Conservation (phyloP, 2,113 vertebrate species). For the Theropithecus gelada region DNA sequence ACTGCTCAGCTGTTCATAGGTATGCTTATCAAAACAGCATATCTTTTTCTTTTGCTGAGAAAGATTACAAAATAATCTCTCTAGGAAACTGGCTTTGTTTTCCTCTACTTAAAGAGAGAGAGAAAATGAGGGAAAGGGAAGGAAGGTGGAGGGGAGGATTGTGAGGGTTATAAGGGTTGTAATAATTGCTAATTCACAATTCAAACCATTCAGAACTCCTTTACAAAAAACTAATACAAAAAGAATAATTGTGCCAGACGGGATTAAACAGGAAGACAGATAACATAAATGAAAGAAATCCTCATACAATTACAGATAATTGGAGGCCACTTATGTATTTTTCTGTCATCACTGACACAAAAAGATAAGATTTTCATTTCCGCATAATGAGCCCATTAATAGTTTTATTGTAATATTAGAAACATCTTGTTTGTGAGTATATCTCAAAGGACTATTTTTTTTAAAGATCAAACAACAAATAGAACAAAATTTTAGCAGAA, state of each 20-base stretch:
- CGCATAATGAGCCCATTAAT: conserved; percentile 59
- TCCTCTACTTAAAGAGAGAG: conserved; percentile 53
- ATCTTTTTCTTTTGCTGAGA: conserved; percentile 41
- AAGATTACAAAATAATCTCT: conserved; percentile 14
- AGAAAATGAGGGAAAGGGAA: background rate
- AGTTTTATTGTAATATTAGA: conserved; percentile 72
- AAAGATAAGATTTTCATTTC: conserved; percentile 74
- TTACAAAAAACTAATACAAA: conserved; percentile 67
- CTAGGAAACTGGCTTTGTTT: conserved; percentile 34
- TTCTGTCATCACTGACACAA: conserved; percentile 64
- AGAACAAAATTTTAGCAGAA: conserved; percentile 61
- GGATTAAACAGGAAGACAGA: conserved; percentile 69
- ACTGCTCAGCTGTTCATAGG: conserved; percentile 39
- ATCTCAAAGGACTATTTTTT: conserved; percentile 37
- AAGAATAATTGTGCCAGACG: conserved; percentile 69
- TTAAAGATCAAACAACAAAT: conserved; percentile 53
- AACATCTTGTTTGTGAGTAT: conserved; percentile 52
- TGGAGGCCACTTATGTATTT: conserved; percentile 58
- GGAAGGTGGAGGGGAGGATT: background rate
- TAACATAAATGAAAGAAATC: conserved; percentile 71
- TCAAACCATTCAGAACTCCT: conserved; percentile 64
- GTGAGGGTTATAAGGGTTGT: background rate
- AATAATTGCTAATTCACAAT: conserved; percentile 58
- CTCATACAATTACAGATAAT: conserved; percentile 63
- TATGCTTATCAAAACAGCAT: conserved; percentile 29